These are phyloP conservation scores for Meloidogyne hapla DNA, from an alignment of 1,140 invertebrate genomes.

Conservation along the genomic window DNA sequence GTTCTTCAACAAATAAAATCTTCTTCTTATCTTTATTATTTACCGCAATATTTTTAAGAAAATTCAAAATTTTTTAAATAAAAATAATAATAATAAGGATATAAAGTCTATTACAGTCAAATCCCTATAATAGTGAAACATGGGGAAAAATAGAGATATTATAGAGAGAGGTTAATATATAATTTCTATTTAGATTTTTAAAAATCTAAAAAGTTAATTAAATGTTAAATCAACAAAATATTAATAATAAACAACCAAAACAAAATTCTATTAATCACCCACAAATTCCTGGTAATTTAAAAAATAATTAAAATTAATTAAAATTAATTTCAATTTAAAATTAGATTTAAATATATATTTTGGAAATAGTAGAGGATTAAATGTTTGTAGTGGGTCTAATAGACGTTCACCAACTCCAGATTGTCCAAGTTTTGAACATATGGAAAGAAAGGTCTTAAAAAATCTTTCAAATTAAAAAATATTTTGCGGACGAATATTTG, in stretches of 20 bases:
- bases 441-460: neutral
- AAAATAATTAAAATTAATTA: too few species aligned
- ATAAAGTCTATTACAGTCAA: too few species aligned
- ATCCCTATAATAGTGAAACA: too few species aligned
- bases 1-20: too few species aligned
- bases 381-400: neutral
- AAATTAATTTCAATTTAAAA: neutral
- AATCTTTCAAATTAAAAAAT: neutral
- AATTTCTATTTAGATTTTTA: too few species aligned
- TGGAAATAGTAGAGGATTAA: neutral
- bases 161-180: too few species aligned
- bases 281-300: conserved; percentile 1
- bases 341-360: neutral
- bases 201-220: too few species aligned
- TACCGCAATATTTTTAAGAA: too few species aligned
- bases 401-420: conserved; percentile 12
- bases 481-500: neutral
- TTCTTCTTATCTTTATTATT: too few species aligned
- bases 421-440: conserved; percentile 7
- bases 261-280: neutral
- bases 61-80: too few species aligned
- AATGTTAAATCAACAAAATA: neutral
- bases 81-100: too few species aligned
- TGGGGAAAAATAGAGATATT: too few species aligned
- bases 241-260: neutral